A percentile compares a stretch with the other conserved stretches of the same genome.
These are phyloP conservation scores for Knipowitschia caucasica DNA, from an alignment of 2,797 vertebrate genomes.

Conservation along the genomic window DNA sequence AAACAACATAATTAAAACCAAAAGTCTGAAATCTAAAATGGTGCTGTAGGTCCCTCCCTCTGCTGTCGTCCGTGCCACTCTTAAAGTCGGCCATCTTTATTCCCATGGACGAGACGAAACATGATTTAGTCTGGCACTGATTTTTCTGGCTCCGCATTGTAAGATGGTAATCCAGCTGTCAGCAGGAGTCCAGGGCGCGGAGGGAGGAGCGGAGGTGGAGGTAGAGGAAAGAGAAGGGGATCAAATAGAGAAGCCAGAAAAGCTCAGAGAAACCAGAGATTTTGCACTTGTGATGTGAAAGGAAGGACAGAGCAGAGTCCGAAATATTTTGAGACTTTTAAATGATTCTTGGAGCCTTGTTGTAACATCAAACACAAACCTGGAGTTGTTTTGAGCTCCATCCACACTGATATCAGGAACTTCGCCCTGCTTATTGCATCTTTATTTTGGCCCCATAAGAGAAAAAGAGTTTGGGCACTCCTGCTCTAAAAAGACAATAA, in stretches of 20 bases:
- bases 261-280: background rate
- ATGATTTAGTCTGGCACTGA: conserved; percentile 65
- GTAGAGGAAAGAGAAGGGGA: conserved; percentile 17
- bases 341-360: background rate
- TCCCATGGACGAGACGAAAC: conserved; percentile 61
- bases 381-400: too few relatives aligned
- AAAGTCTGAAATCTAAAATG: too few relatives aligned
- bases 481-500: too few relatives aligned
- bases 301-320: background rate
- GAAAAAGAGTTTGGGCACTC: too few relatives aligned
- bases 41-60: too few relatives aligned
- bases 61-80: conserved; percentile 42
- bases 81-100: conserved; percentile 45
- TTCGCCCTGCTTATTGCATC: too few relatives aligned
- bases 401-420: too few relatives aligned
- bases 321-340: background rate
- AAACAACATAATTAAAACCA: too few relatives aligned
- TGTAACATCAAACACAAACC: background rate
- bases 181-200: conserved; percentile 28
- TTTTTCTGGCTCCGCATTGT: conserved; percentile 58
- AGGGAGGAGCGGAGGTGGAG: conserved; percentile 7
- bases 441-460: too few relatives aligned
- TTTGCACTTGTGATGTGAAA: background rate
- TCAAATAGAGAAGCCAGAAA: conserved; percentile 17
- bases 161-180: conserved; percentile 67